Percentiles rank a stretch among this genome's conserved stretches.
phyloP scores from a whole-genome alignment of 2,888 invertebrate genomes.

The Tetragonula carbonaria region DNA sequence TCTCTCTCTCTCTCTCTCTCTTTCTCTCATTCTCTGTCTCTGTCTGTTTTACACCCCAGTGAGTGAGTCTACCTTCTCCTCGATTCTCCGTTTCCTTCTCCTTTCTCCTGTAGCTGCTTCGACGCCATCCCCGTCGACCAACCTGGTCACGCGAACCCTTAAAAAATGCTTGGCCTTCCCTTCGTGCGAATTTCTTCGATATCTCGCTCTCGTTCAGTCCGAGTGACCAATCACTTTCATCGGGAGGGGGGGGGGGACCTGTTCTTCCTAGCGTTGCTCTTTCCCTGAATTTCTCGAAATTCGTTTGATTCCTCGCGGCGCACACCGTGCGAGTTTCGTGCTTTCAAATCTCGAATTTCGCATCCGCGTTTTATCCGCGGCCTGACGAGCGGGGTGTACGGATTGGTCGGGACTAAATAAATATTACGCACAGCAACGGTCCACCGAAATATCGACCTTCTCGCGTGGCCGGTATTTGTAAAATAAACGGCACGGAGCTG shows the following conservation, averaged over 20 bases:
- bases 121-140: slow-evolving; percentile 57
- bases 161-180: slow-evolving; percentile 66
- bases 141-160: slow-evolving; percentile 77
- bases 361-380: not conserved
- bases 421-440: slow-evolving; percentile 4
- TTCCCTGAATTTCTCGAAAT: no score
- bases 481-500: slow-evolving; percentile 16
- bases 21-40: slow-evolving; percentile 54
- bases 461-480: slow-evolving; percentile 14
- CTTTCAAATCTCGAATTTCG: not conserved
- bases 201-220: slow-evolving; percentile 41
- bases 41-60: slow-evolving; percentile 25
- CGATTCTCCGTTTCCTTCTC: slow-evolving; percentile 1
- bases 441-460: slow-evolving; percentile 24
- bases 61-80: not conserved
- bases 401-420: slow-evolving; percentile 1
- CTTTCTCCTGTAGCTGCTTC: not conserved
- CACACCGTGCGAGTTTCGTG: not conserved
- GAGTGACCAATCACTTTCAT: no score
- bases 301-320: no score
- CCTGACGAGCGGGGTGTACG: not conserved
- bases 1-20: slow-evolving; percentile 50
- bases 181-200: slow-evolving; percentile 62
- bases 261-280: no score
- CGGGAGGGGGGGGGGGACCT: no score